Percentiles rank a stretch among this genome's conserved stretches.
Evolutionary conservation across 2,113 vertebrate genomes (phyloP).

Genomic region (Perognathus longimembris): DNA sequence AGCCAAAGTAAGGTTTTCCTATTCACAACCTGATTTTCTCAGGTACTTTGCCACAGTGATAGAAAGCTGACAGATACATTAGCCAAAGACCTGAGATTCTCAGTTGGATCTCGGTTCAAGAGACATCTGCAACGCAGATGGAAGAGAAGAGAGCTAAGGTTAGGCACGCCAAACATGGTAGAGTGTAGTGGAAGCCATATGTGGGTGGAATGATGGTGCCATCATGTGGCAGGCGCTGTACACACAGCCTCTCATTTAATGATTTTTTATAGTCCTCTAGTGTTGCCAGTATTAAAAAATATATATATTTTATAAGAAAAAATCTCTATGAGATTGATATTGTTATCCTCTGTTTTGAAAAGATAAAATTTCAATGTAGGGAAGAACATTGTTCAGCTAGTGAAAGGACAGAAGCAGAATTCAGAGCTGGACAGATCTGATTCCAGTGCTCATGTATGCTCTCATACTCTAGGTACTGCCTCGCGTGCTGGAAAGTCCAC

Average conservation of each 20-base stretch:
- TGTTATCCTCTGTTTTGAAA: not conserved
- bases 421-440: not conserved
- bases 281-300: not conserved
- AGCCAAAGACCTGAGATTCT: not conserved
- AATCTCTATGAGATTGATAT: not conserved
- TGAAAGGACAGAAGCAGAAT: not conserved
- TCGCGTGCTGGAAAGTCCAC: not conserved
- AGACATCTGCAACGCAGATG: not conserved
- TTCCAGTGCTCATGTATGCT: not conserved
- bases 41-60: not conserved
- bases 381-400: not conserved
- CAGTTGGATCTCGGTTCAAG: no score
- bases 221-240: not conserved
- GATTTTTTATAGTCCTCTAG: not conserved
- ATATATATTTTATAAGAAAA: not conserved
- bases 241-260: not conserved
- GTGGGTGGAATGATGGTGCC: not conserved
- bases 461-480: not conserved
- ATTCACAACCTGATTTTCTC: not conserved
- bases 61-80: not conserved
- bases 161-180: no score
- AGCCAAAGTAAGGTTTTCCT: not conserved
- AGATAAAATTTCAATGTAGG: not conserved
- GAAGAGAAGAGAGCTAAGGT: not conserved
- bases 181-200: no score